Evolutionary conservation across 1,140 invertebrate species (phyloP), one percentile per base, ranked within the genome.

Genomic region (Cotesia typhae): DNA sequence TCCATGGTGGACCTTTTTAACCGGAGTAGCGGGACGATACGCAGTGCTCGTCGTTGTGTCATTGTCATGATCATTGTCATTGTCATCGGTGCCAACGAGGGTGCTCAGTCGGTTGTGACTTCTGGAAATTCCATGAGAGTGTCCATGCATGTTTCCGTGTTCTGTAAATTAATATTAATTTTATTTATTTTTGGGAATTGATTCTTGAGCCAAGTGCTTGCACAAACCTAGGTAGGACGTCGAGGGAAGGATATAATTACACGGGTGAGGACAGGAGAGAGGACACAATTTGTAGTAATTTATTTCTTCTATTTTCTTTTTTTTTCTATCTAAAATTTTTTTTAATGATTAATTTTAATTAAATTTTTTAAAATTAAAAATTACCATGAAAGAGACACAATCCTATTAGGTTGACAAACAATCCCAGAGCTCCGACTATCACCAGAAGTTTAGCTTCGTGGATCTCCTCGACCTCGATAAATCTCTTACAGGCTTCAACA

Each of bases 401-500:
- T 69, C 95, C 95, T 74, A 96, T 90, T 35, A 96, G 78, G 83
- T 96, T 97, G 4, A 97, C 92, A 59, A 95, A 76, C 41, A 97
- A 88, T 12, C 95, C 95, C 35, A 95, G 81, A 1, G 88, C 89
- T 6, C 95, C 94, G 1, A 96, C 95, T 68, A 90, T 89, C 0
- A 95, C 90, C 51, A 97, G 87, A 6, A 96, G 82, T 78, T 91
- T 81, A 1, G 95, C 91, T 77, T 95, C 89, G 72, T 95, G 93
- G 75, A 99, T 96, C 28, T 88, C 87, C 85, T 96, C 92, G 47
- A 92, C 89, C 80, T 96, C 93, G 67, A 95, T 93, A 84, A 96
- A 95, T 86, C 95, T 90, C 85, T 97, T 96, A 77, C 93, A 91
- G 1, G 95, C 94, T 84, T 97, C 95, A 38, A 97, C 94, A 1